phyloP scores from a whole-genome alignment of 2,888 invertebrate genomes.

The Phaedon cochleariae region DNA sequence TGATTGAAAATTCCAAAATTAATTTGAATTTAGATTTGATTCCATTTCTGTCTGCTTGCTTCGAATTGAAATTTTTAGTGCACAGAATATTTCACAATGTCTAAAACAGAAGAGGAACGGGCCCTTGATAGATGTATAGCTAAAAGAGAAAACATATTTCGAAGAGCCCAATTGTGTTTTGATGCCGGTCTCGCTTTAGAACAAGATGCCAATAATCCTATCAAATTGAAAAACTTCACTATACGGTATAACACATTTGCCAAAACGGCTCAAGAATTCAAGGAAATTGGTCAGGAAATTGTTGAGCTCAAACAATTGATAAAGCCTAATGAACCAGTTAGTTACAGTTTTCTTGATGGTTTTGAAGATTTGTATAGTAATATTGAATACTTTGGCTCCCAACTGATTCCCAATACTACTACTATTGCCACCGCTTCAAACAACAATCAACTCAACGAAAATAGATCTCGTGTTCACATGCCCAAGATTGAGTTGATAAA shows the following conservation, averaged over 20 bases:
- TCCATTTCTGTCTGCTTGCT: too few relatives aligned
- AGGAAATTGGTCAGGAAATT: slow-evolving; percentile 10
- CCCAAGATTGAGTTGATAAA: slow-evolving; percentile 23
- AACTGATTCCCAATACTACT: slow-evolving; percentile 10
- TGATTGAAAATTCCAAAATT: too few relatives aligned
- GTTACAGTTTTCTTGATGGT: slow-evolving; percentile 11
- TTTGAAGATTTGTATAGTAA: slow-evolving; percentile 11
- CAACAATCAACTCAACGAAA: not conserved
- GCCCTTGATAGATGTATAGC: not conserved
- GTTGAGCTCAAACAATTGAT: slow-evolving; percentile 8
- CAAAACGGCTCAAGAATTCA: not conserved
- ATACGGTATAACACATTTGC: slow-evolving; percentile 10
- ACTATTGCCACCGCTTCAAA: not conserved
- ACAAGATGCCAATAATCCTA: not conserved
- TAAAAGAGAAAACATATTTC: slow-evolving; percentile 12
- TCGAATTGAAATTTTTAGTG: too few relatives aligned
- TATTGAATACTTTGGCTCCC: slow-evolving; percentile 11
- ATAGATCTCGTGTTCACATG: not conserved
- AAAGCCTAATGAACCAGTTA: not conserved
- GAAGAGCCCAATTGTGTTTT: slow-evolving; percentile 8
- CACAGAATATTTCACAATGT: not conserved
- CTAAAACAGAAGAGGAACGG: not conserved
- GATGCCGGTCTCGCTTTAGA: slow-evolving; percentile 8
- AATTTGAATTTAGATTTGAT: too few relatives aligned
- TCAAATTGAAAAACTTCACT: slow-evolving; percentile 21